Evolutionary conservation across 1,140 invertebrate genomes (phyloP), one percentile per base, ranked within the genome.

Genomic region (Musca vetustissima): DNA sequence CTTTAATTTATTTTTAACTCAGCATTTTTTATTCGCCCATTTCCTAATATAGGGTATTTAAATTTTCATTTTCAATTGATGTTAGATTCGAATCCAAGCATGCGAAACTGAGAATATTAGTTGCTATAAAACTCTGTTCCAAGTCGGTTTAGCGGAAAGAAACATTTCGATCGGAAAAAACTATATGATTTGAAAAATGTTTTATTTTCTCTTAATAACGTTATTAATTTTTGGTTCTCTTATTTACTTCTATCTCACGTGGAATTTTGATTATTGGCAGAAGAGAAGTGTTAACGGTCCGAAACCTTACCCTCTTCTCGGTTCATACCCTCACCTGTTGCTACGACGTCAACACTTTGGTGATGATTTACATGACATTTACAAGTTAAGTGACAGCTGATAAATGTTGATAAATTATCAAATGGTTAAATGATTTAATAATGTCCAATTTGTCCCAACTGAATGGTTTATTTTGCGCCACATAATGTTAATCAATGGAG

Each of bases 311-410:
- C 74, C 79, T 0, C 66, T 84, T 0, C 71, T 84, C 9, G 83
- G 83, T 15, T 78, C 76, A 21, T 80, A 87, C 73, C 86, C 88
- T 67, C 85, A 83, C n/a, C 73, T 81, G 1, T 43, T 81, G 0
- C 74, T 68, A 59, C 73, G 72, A 0, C 70, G 73, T 0, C 72
- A 73, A 47, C 80, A 82, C 69, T 77, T 81, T 19, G 72, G 72
- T 19, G 69, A 76, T 57, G 80, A 82, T 57, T 73, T 82, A 67
- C 69, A 73, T 8, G 77, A 81, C 57, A 70, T 81, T 15, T 82
- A 82, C 52, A 75, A 74, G 80, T 81, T 32, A 24, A 68, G 47
- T 64, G 32, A 11, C 15, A 64, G 15, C 50, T 19, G n/a, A 50
- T 64, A 22, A 36, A 2, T 66, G 24, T 21, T 53, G 17, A 55